These are phyloP conservation scores for Phoeniculus purpureus DNA, from an alignment of 2,797 vertebrate genomes.

Conservation along the genomic window DNA sequence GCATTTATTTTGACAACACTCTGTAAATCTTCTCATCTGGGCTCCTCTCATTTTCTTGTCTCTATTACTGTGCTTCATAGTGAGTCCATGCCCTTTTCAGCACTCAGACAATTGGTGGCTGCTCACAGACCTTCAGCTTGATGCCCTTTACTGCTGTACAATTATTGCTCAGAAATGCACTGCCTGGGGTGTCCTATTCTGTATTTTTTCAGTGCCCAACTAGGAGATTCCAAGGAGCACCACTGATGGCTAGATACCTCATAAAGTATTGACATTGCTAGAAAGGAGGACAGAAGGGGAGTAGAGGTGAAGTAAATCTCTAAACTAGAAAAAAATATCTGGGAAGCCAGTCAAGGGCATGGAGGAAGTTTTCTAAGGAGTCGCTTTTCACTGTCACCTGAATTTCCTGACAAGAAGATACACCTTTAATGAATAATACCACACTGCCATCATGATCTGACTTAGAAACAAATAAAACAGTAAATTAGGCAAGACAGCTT, in stretches of 20 bases:
- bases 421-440: constrained; percentile 42
- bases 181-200: background rate
- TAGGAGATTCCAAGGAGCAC: background rate
- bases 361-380: background rate
- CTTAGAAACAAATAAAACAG: constrained; percentile 34
- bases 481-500: constrained; percentile 30
- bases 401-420: constrained; percentile 12
- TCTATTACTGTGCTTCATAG: background rate
- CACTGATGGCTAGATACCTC: background rate
- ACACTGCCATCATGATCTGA: background rate
- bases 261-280: constrained; percentile 4
- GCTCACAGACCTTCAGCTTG: background rate
- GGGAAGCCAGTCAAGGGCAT: background rate
- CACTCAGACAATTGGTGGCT: background rate
- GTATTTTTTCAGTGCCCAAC: background rate
- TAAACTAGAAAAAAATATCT: background rate
- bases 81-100: background rate
- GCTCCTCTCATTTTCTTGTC: constrained; percentile 18
- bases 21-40: constrained; percentile 34
- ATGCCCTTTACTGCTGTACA: background rate
- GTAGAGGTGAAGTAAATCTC: background rate
- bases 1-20: constrained; percentile 58
- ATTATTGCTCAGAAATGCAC: background rate
- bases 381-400: background rate
- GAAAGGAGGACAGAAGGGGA: background rate